phyloP scores from a whole-genome alignment of 1,140 invertebrate species.

The Sarcophaga bullata region DNA sequence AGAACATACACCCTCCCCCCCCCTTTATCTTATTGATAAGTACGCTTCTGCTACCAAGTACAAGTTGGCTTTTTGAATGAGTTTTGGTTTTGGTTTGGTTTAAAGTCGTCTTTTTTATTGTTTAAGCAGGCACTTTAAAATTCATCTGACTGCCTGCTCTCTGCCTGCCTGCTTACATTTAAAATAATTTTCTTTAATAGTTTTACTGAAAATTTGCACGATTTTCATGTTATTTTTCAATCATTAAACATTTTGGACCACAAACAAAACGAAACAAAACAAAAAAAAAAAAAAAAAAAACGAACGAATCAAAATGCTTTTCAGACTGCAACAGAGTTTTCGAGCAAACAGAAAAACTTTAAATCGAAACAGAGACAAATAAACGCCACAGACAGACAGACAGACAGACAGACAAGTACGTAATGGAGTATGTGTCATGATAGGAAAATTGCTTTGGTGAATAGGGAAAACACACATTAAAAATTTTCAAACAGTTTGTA shows the following conservation, averaged over 20 bases:
- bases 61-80: too few relatives aligned
- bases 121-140: conserved; percentile 18
- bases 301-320: background rate
- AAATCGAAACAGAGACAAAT: too few relatives aligned
- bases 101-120: too few relatives aligned
- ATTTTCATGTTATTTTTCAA: conserved; percentile 41
- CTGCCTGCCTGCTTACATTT: background rate
- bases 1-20: too few relatives aligned
- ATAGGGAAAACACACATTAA: background rate
- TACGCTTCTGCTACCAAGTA: too few relatives aligned
- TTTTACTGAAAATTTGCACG: conserved; percentile 30
- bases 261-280: background rate
- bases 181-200: conserved; percentile 39
- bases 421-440: conserved; percentile 38
- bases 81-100: too few relatives aligned
- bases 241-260: conserved; percentile 35
- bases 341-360: background rate
- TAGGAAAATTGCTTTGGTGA: conserved; percentile 26
- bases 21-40: too few relatives aligned
- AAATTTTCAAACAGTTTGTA: conserved; percentile 15
- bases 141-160: background rate
- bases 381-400: background rate
- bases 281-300: background rate
- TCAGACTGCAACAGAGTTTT: background rate
- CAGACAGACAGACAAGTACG: background rate